These are phyloP conservation scores for Stichodactyla helianthus DNA, from an alignment of 64 coral and sea anemone genomes.

Conservation along the genomic window DNA sequence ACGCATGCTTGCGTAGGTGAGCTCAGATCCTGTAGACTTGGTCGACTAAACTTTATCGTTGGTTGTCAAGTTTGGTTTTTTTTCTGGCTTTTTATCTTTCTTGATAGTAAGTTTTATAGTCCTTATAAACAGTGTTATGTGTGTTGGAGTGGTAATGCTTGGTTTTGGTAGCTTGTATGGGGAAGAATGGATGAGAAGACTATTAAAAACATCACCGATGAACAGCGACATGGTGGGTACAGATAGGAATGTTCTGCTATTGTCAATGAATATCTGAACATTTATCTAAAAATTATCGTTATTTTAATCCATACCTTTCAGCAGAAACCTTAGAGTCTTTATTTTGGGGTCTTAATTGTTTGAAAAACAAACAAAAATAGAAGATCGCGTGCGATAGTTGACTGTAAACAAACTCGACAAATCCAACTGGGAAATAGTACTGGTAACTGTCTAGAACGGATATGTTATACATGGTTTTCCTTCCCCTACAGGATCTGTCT, in stretches of 20 bases:
- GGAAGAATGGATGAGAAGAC: not conserved
- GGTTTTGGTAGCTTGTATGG: not conserved
- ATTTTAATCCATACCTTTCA: not conserved
- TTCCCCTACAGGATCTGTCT: not conserved
- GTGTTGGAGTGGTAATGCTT: conserved; percentile 5
- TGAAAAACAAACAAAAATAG: not conserved
- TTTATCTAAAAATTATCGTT: not conserved
- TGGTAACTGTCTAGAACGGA: not conserved
- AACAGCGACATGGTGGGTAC: not conserved
- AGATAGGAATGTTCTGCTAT: not conserved
- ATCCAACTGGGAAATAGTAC: not conserved
- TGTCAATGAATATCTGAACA: conserved; percentile 3
- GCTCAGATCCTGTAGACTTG: not conserved
- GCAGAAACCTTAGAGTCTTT: not conserved
- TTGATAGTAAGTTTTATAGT: not conserved
- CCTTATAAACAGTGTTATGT: conserved; percentile 8
- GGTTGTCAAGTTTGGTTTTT: not conserved
- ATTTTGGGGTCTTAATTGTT: not conserved
- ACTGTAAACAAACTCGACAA: not conserved
- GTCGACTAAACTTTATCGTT: not conserved
- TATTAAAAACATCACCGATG: not conserved
- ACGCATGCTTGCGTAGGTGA: conserved; percentile 26
- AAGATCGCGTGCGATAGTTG: not conserved
- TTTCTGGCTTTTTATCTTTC: not conserved
- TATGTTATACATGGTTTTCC: not conserved